These are phyloP conservation scores for Tetheella fluctuosa DNA, from an alignment of 2,888 invertebrate genomes.

Conservation along the genomic window DNA sequence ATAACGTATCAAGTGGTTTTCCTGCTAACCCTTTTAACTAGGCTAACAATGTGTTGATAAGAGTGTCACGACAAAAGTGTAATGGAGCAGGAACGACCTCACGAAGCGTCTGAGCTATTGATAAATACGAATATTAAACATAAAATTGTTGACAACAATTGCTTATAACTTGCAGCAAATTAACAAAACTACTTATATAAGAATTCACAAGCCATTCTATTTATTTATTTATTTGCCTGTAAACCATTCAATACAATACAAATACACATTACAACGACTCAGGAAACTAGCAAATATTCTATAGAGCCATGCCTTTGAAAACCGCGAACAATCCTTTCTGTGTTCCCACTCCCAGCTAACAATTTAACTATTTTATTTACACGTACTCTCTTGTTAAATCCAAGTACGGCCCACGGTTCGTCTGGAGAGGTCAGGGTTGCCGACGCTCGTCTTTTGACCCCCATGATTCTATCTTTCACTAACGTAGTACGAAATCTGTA, in stretches of 20 bases:
- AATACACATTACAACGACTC: constrained; percentile 52
- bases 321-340: constrained; percentile 34
- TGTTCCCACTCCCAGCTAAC: constrained; percentile 35
- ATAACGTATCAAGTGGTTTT: not conserved
- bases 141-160: not conserved
- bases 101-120: not conserved
- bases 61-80: not conserved
- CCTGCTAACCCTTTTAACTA: not conserved
- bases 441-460: constrained; percentile 82
- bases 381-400: constrained; percentile 38
- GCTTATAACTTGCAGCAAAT: not conserved
- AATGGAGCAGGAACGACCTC: not conserved
- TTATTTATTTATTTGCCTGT: constrained; percentile 14
- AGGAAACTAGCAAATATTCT: constrained; percentile 47
- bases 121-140: not conserved
- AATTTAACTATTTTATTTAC: constrained; percentile 32
- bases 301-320: constrained; percentile 44
- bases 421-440: constrained; percentile 81
- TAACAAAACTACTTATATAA: not conserved
- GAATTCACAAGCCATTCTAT: not conserved
- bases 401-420: constrained; percentile 68
- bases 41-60: not conserved
- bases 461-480: constrained; percentile 54
- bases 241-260: constrained; percentile 44
- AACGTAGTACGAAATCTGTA: constrained; percentile 46